Base-by-base conservation (phyloP, 2,113 vertebrate species). In the Pseudolaguvia tuberculata region DNA sequence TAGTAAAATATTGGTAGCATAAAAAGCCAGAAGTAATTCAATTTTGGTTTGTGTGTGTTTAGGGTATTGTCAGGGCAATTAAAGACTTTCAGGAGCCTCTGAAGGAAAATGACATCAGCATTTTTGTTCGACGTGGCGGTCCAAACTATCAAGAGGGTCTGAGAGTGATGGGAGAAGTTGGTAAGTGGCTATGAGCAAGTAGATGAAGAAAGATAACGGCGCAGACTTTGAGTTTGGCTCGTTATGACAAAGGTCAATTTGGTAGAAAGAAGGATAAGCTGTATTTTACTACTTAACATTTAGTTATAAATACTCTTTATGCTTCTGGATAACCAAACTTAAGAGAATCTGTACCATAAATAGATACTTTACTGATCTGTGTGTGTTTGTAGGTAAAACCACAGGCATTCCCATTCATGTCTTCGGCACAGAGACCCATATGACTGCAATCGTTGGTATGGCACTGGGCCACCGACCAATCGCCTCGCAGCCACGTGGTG, bases 391-490 rank as follows among this genome's bases (percentile, higher is more conserved):
- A 81, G 80, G 80, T 45, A 81, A 81, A 52, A 81, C 80, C 50
- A 81, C 80, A 8, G 96, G 97, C 35, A 97, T 99, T 85, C 97
- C 97, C 51, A 99, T 99, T 85, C 94, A 99, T 0, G 97, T 99
- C 10, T 99, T 99, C 76, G 97, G 97, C 81, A 99, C 96, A 0
- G 97, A 99, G 84, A 98, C 97, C 0, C 97, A 99, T 88, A 99
- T 99, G 97, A 99, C 96, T 0, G 97, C 96, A 0, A 99, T 99
- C 1, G 97, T 98, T 68, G 96, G 97, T 75, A 99, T 99, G 97
- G 97, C 97, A 0, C 89, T 99, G 2, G 97, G 97, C 55, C 94
- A 95, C 42, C 89, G 94, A 18, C 94, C 96, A 1, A 97, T 99
- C 81, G 95, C 93, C 81, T 94, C 94, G 84, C 89, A 96, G 81